These are phyloP conservation scores for Acanthosepion pharaonis DNA, from an alignment of 2,888 invertebrate species.

Conservation along the genomic window DNA sequence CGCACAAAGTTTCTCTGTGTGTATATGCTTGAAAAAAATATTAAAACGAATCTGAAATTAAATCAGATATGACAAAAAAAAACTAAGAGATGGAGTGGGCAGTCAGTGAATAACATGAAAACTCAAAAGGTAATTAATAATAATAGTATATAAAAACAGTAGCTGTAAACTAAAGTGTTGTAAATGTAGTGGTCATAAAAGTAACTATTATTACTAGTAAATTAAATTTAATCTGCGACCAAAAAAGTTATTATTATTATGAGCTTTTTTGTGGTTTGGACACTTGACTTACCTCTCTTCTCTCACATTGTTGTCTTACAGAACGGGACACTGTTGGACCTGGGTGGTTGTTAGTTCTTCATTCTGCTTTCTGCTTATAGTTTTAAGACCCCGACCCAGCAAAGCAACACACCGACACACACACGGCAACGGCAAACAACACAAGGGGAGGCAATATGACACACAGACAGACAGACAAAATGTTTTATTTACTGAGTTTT, in stretches of 20 bases:
- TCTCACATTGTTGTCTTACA: not conserved
- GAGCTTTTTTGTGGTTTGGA: not conserved
- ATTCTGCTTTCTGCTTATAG: too few relatives aligned
- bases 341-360: not conserved
- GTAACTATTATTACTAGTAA: not conserved
- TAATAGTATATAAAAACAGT: too few relatives aligned
- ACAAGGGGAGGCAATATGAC: constrained; percentile 43
- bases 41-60: too few relatives aligned
- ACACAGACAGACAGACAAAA: constrained; percentile 46
- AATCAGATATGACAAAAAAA: too few relatives aligned
- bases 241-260: not conserved
- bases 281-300: not conserved
- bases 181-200: not conserved
- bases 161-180: too few relatives aligned
- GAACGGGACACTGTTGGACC: constrained; percentile 33
- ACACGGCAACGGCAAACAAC: constrained; percentile 39
- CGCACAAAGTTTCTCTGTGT: too few relatives aligned
- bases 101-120: too few relatives aligned
- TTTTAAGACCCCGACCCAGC: constrained; percentile 35
- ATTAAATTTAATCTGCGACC: not conserved
- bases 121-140: too few relatives aligned
- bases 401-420: constrained; percentile 34
- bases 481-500: constrained; percentile 45
- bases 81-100: too few relatives aligned
- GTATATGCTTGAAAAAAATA: too few relatives aligned